Base-by-base conservation (phyloP, 1,140 invertebrate genomes). In the Musca vetustissima region DNA sequence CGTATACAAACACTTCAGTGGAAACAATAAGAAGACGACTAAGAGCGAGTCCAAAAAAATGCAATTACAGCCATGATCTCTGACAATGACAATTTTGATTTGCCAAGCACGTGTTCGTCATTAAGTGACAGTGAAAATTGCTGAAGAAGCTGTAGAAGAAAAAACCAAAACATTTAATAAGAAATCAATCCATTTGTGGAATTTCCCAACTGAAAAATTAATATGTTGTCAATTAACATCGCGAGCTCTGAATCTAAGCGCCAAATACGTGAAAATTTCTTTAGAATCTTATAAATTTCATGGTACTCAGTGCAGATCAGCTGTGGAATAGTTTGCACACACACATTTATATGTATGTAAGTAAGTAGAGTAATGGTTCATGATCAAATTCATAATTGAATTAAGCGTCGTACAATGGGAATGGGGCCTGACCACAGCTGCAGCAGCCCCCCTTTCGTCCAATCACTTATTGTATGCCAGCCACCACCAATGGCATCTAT, bases 241-340 rank as follows among this genome's bases (percentile, higher is more conserved):
- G n/a, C n/a, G n/a, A n/a, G n/a, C n/a, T n/a, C n/a, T 36, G 32
- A 36, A 61, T 61, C n/a, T 61, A 61, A 61, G 57, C 57, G 57
- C 57, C 57, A 61, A 61, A 61, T 61, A 61, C 57, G 57, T 61
- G 57, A 36, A 61, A 36, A 61, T 61, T 61, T 61, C n/a, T 43
- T 36, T 61, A 36, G 36, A 61, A 61, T 61, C 36, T 36, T 11
- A 43, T 13, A 43, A 43, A 43, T 43, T 43, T 43, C 36, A 43
- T 43, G 36, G n/a, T n/a, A n/a, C 36, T 43, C 7, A 8, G 6
- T 7, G 36, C 36, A 8, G 36, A 43, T 43, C 36, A 43, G 36
- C 36, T 43, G n/a, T n/a, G 36, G 36, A 43, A 43, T 43, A 43
- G 21, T 52, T 52, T 52, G 17, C 14, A 11, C n/a, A n/a, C n/a